Base-by-base conservation (phyloP, 2,113 vertebrate species). In the Rissa tridactyla region DNA sequence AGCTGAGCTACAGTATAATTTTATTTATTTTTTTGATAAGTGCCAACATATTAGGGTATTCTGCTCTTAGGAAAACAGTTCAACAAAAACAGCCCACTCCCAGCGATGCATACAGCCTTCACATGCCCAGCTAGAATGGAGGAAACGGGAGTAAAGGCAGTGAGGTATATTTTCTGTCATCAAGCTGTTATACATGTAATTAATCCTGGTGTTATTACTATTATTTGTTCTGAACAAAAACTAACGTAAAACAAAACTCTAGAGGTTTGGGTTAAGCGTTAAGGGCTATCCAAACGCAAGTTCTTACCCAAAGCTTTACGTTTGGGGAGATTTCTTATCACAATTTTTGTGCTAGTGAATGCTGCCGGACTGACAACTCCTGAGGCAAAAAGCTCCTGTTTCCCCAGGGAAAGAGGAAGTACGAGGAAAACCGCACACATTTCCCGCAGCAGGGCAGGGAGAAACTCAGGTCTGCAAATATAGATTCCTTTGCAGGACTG, bases 1-100 rank as follows among this genome's bases (percentile, higher is more conserved):
- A 96, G 71, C 71, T 88, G 75, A 94, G 49, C 78, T 95, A 87
- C 2, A 3, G 26, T 55, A 54, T 82, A 5, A 80, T 73, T 51
- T 87, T 69, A 94, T 66, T 81, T 46, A 75, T 64, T 95, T 68
- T 88, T 78, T 95, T 85, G 2, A 54, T 58, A 81, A 94, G 38
- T 94, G 85, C 38, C 66, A 96, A 92, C 70, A 93, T 70, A 93
- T 91, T 78, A 90, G 82, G 44, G 16, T 73, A 94, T 86, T 95
- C 80, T 87, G n/a, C 10, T 15, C 54, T 92, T 86, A 55, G 20
- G 61, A 93, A 91, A 94, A 91, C 30, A 94, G 61, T 83, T 94
- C 55, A 83, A 77, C 60, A 94, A 52, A 34, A 89, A 29, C 32
- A 27, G 14, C 27, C 19, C 1, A 0, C 62, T 93, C 60, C 27